Conservation (phyloP, 2,888 invertebrate genomes). For the Disparrhopalites patrizii region DNA sequence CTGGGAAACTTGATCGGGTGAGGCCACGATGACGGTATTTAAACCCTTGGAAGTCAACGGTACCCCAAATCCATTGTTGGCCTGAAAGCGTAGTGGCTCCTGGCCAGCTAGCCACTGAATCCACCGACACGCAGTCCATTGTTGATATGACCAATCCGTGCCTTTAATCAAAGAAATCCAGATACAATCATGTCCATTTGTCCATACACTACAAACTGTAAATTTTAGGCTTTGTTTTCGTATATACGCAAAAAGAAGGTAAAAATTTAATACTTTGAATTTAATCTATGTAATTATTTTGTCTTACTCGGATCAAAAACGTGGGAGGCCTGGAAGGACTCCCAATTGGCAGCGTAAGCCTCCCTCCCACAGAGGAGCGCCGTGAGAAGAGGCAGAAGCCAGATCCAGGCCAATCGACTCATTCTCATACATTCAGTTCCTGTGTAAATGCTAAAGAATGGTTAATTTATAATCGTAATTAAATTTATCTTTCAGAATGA, state of each 20-base stretch:
- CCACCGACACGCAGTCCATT: neutral
- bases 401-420: too few species aligned
- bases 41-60: neutral
- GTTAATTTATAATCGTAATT: too few species aligned
- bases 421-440: too few species aligned
- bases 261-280: neutral
- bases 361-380: too few species aligned
- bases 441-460: too few species aligned
- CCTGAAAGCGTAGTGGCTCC: neutral
- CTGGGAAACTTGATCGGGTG: too few species aligned
- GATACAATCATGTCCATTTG: neutral
- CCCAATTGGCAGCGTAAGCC: neutral
- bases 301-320: neutral
- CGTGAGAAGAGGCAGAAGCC: too few species aligned
- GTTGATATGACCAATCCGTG: too few species aligned
- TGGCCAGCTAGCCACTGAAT: neutral
- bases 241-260: neutral
- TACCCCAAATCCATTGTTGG: neutral
- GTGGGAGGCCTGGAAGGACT: neutral
- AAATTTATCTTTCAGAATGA: too few species aligned
- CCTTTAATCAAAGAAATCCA: too few species aligned
- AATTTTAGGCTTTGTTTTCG: too few species aligned
- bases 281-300: neutral
- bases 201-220: too few species aligned
- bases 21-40: neutral